These are phyloP conservation scores for Mythimna vitellina DNA, from an alignment of 2,888 invertebrate genomes.

Conservation along the genomic window DNA sequence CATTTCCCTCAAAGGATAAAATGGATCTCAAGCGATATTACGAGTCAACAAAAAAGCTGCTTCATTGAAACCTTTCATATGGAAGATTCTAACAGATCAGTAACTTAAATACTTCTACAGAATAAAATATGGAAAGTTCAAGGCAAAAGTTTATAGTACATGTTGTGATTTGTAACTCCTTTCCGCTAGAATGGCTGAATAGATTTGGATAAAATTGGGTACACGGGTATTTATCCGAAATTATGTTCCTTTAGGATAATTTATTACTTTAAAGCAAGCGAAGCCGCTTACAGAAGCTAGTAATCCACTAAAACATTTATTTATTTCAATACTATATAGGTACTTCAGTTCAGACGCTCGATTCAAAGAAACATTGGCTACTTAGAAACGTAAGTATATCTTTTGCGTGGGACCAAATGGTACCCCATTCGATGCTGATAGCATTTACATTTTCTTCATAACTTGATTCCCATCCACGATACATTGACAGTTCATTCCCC, in stretches of 20 bases:
- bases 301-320: not conserved
- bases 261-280: too few species aligned
- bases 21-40: conserved; percentile 21
- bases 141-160: not conserved
- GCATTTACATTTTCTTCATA: conserved; percentile 38
- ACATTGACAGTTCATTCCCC: conserved; percentile 47
- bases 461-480: conserved; percentile 32
- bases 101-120: not conserved
- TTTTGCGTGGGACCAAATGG: conserved; percentile 36
- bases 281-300: not conserved
- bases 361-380: conserved; percentile 27
- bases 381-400: conserved; percentile 16
- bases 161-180: too few species aligned
- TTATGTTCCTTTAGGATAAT: too few species aligned
- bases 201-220: too few species aligned
- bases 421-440: conserved; percentile 11
- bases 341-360: not conserved
- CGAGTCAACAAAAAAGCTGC: conserved; percentile 32
- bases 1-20: conserved; percentile 28
- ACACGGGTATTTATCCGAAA: too few species aligned
- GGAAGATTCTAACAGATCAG: not conserved
- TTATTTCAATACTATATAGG: conserved; percentile 2
- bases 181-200: too few species aligned
- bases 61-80: conserved; percentile 15
- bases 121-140: not conserved